These are phyloP conservation scores for Cosmia trapezina DNA, from an alignment of 2,888 invertebrate species.

Conservation along the genomic window DNA sequence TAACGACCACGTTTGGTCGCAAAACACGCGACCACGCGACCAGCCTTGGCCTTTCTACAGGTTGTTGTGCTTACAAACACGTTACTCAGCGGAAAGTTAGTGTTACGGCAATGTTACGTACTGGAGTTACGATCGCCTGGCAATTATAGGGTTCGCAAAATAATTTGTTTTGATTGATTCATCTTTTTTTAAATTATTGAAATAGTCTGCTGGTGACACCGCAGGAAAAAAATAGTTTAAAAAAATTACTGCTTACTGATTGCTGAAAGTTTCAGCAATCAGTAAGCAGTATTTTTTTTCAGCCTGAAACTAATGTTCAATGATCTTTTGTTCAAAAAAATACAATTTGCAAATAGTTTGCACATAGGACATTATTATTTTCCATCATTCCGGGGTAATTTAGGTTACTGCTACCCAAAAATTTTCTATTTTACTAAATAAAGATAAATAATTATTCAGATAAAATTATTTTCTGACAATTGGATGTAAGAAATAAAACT, in stretches of 20 bases:
- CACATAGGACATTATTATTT: neutral
- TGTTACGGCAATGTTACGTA: conserved; percentile 24
- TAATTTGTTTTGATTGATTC: neutral
- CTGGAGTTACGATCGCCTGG: neutral
- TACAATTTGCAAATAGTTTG: neutral
- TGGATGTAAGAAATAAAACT: neutral
- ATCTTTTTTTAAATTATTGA: neutral
- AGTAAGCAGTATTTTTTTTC: too few species aligned
- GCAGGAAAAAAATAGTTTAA: neutral
- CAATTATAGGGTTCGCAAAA: conserved; percentile 1
- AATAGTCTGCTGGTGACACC: neutral
- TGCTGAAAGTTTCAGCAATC: too few species aligned
- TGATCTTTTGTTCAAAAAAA: neutral
- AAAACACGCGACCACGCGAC: neutral
- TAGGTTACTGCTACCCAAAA: neutral
- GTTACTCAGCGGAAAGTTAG: neutral
- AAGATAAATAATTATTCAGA: neutral
- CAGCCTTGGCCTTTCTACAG: conserved; percentile 24
- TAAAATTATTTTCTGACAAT: too few species aligned
- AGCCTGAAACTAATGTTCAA: too few species aligned
- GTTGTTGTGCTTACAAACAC: conserved; percentile 17
- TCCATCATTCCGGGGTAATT: neutral
- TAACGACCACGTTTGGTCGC: neutral
- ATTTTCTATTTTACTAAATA: neutral
- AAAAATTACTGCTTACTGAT: neutral